phyloP scores from a whole-genome alignment of 2,888 invertebrate genomes.

The Cylindroiulus punctatus region DNA sequence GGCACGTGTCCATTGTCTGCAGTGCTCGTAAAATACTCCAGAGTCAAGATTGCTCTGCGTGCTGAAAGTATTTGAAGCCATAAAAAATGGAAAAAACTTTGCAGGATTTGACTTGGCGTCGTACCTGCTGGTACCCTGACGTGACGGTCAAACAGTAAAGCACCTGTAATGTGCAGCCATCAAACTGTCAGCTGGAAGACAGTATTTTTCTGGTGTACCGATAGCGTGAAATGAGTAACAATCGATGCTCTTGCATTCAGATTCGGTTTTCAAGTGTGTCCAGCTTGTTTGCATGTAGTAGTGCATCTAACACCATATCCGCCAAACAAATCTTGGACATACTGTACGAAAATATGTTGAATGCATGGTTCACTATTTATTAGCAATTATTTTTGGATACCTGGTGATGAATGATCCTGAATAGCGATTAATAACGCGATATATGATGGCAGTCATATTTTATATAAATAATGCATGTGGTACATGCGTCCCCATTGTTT shows the following conservation, averaged over 20 bases:
- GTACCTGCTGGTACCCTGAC: background rate
- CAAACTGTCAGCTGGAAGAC: background rate
- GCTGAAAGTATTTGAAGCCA: background rate
- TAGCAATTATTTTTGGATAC: too few relatives aligned
- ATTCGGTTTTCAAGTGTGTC: too few relatives aligned
- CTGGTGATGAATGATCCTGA: background rate
- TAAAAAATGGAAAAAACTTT: slow-evolving; percentile 7
- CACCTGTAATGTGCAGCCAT: background rate
- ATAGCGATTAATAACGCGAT: background rate
- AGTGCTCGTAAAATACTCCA: slow-evolving; percentile 41
- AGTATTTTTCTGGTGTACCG: too few relatives aligned
- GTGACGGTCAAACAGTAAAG: background rate
- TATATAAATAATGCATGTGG: background rate
- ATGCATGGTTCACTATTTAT: too few relatives aligned
- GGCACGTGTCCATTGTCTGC: slow-evolving; percentile 42
- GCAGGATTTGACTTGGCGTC: background rate
- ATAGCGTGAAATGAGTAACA: too few relatives aligned
- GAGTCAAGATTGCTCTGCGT: background rate
- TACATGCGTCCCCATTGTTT: background rate
- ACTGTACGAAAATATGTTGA: too few relatives aligned
- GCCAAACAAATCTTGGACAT: too few relatives aligned
- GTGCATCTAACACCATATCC: too few relatives aligned
- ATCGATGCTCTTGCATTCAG: too few relatives aligned
- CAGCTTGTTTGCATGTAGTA: too few relatives aligned
- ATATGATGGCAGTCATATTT: background rate